Conservation (phyloP, 2,113 vertebrate species). For the Cheirogaleus medius region DNA sequence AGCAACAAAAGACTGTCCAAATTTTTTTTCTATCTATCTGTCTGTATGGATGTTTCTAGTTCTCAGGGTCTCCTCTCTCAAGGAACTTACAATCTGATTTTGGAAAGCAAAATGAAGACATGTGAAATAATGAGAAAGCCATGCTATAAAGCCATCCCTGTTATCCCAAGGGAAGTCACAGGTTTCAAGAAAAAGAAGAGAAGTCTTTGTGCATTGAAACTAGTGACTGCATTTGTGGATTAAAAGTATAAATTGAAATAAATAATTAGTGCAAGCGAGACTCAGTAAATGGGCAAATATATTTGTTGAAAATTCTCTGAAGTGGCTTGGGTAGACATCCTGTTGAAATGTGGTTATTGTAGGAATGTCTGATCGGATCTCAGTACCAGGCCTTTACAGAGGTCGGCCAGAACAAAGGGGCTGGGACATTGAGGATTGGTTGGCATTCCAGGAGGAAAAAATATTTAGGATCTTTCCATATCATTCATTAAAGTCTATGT, state of each 20-base stretch:
- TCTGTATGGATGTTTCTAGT: background rate
- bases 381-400: background rate
- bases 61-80: background rate
- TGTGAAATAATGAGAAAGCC: background rate
- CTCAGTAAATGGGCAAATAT: background rate
- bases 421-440: background rate
- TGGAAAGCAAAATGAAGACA: background rate
- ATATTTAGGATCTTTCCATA: conserved; percentile 58
- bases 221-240: background rate
- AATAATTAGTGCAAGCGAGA: background rate
- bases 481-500: conserved; percentile 53
- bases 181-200: background rate
- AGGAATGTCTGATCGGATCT: background rate
- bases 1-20: background rate
- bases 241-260: background rate
- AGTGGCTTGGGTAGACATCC: background rate
- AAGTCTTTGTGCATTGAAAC: background rate
- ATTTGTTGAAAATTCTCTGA: background rate
- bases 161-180: background rate
- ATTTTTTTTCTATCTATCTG: background rate
- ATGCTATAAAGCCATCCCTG: background rate
- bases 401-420: background rate
- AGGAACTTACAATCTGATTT: background rate
- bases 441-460: conserved; percentile 53
- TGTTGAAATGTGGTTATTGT: background rate